Evolutionary conservation across 2,888 invertebrate species (phyloP), one percentile per base, ranked within the genome.

Genomic region (Griposia aprilina): DNA sequence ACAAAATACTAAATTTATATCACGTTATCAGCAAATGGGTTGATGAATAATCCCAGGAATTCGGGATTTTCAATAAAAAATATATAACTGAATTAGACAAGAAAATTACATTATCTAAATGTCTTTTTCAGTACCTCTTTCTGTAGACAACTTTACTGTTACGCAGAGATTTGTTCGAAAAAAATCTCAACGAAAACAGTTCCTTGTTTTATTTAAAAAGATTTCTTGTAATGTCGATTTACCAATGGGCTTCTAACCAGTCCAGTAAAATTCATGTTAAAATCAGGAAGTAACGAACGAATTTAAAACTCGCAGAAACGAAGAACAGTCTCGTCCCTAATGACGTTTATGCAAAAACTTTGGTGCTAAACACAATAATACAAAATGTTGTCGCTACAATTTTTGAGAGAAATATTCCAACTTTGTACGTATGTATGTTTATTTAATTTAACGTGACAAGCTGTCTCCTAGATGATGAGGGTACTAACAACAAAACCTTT

Each of bases 371-470:
- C 67, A 75, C 63, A 82, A 74, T 78, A 78, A 74, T 76, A 84
- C 69, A 73, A 78, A 77, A 84, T 41, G 63, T 73, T 77, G 74
- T 68, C 50, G 78, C 70, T 74, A 87, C 77, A 83, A 80, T 86
- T 84, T 82, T 81, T 86, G 55, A 71, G 68, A 52, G 76, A 81
- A 87, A 83, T 85, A 81, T 82, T 86, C 73, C 74, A 82, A 86
- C 78, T 82, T 84, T 81, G 82, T 85, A 83, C 60, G 71, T 83
- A 87, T 79, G 77, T 80, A 81, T 89, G 90, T 87, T 88, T 90
- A 88, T 90, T 90, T 88, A 87, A 90, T 90, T 90, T 88, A 76
- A 79, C 82, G 75, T 88, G 90, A 90, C 90, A 90, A 80, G 78
- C 81, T 87, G 88, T 90, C 90, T 77, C 66, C 68, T 74, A 67